Conservation (phyloP, 2,888 invertebrate genomes). For the Psylliodes chrysocephalus region DNA sequence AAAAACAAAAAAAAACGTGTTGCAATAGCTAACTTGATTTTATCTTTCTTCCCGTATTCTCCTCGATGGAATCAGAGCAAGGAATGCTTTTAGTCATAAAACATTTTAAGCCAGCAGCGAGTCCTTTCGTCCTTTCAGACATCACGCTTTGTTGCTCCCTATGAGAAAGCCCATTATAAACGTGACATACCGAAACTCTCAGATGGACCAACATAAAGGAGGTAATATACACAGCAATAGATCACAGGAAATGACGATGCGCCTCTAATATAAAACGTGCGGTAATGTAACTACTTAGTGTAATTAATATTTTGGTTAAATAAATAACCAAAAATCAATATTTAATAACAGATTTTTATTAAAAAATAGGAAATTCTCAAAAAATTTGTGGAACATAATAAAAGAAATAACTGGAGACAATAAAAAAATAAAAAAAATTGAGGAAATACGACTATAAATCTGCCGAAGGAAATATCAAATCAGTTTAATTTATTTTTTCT, state of each 20-base stretch:
- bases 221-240: conserved; percentile 35
- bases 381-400: no score
- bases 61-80: conserved; percentile 19
- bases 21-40: conserved; percentile 26
- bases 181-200: conserved; percentile 30
- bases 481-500: no score
- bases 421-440: no score
- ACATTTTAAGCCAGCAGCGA: conserved; percentile 27
- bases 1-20: conserved; percentile 1
- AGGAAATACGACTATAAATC: no score
- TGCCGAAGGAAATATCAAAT: no score
- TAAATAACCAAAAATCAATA: no score
- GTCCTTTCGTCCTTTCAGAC: conserved; percentile 32
- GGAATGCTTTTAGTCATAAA: conserved; percentile 32
- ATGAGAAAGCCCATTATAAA: conserved; percentile 33
- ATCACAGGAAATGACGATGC: conserved; percentile 24
- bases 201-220: conserved; percentile 37
- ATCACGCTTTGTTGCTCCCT: conserved; percentile 30
- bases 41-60: conserved; percentile 20
- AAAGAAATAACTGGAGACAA: no score
- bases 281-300: not conserved
- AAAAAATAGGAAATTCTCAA: no score
- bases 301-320: no score
- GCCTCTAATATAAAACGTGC: not conserved
- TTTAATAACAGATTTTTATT: no score